Base-by-base conservation (phyloP, 2,888 invertebrate species). In the Spatulosminthurus flaviceps region DNA sequence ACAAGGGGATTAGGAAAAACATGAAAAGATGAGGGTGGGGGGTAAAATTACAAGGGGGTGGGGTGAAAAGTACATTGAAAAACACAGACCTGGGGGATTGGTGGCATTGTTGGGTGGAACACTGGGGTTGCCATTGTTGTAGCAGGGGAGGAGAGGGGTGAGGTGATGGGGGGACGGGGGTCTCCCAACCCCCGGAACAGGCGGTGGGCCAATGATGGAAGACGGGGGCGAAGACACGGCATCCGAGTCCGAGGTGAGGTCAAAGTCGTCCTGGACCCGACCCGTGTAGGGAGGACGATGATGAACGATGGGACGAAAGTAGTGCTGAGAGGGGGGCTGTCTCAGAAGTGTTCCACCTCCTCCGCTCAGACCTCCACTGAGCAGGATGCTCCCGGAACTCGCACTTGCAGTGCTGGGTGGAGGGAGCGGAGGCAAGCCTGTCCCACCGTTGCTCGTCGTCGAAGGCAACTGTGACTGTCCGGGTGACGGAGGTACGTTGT, bases 221-320 rank as follows among this genome's bases (percentile, higher is more conserved):
- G 84, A 84, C 79, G 83, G 82, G 79, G 84, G 84, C 76, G 84
- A 84, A 75, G 84, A 83, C 66, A 83, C 83, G 71, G 81, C 84
- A 84, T 84, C 84, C 81, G 85, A 85, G 81, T 85, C 85, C 22
- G 84, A 84, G 79, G 85, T 84, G 79, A 85, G 76, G 79, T 85
- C 85, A 81, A 85, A 84, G 80, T 85, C 85, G 81, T 85, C 85
- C 80, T 83, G 83, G 71, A 82, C 81, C 80, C 84, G 79, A 26
- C 83, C 83, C 77, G 81, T 82, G 79, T 82, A 81, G 26, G 82
- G 83, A 26, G 80, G 84, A 81, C 82, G 84, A 80, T 84, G 83
- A 79, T 83, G 83, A 81, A 84, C 81, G 74, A 85, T 85, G 76
- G 85, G 85, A 77, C 85, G 82, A 79, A 85, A 85, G 79, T 84